Percentiles rank a stretch among this genome's conserved stretches.
Conservation (phyloP, 2,888 invertebrate species). For the Lutraria lutraria region DNA sequence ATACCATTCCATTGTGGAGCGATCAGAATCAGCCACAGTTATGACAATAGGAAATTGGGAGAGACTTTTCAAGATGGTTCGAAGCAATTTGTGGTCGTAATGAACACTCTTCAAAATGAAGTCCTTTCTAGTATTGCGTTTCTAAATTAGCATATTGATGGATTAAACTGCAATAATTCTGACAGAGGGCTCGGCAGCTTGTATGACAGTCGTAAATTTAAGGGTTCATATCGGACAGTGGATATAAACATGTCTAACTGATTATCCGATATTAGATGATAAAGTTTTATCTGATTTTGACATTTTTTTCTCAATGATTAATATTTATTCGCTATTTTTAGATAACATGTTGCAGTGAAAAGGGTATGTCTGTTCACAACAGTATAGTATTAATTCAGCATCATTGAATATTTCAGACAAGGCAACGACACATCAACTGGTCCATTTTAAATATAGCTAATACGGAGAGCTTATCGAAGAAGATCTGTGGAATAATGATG, state of each 20-base stretch:
- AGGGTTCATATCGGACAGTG: background rate
- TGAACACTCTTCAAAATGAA: background rate
- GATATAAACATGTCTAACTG: background rate
- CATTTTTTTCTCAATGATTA: background rate
- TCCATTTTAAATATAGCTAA: too few species aligned
- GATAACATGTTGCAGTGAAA: background rate
- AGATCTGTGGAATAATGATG: too few species aligned
- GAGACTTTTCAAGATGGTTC: slow-evolving; percentile 2
- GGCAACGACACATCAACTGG: too few species aligned
- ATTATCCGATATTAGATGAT: background rate
- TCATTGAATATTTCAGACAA: too few species aligned
- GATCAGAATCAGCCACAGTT: background rate
- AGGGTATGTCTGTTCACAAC: too few species aligned
- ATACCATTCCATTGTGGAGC: background rate
- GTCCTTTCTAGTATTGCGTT: slow-evolving; percentile 25
- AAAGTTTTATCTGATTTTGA: background rate
- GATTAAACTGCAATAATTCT: background rate
- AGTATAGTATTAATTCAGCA: too few species aligned
- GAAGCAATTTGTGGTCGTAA: slow-evolving; percentile 28
- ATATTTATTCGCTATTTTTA: background rate
- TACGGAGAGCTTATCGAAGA: too few species aligned
- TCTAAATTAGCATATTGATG: slow-evolving; percentile 40
- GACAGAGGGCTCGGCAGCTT: background rate
- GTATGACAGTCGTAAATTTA: background rate
- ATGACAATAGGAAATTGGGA: slow-evolving; percentile 43